Evolutionary conservation across 2,888 invertebrate species (phyloP), one percentile per base, ranked within the genome.

Genomic region (Drosophila sordidula): DNA sequence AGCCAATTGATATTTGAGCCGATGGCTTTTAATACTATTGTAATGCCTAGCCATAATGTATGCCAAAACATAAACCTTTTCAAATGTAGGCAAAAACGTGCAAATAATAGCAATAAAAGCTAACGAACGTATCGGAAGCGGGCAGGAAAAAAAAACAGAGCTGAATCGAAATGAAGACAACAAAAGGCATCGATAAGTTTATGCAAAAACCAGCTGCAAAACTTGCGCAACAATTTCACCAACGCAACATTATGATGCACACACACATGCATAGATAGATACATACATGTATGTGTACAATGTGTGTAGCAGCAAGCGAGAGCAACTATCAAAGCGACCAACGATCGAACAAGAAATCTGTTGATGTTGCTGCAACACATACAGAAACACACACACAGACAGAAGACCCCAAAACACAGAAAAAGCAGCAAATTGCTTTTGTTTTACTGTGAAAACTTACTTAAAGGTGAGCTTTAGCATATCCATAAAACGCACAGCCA

Each of bases 401-500:
- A 56, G 52, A 56, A 66, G 62, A 44, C 9, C 54, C 29, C 6
- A 29, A 29, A 29, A 29, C 29, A 29, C 29, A 29, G 29, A 29
- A 29, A 29, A 29, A 29, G 29, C 29, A 29, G 29, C 29, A 29
- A 62, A 50, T 42, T 57, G 18, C 16, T 51, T 45, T 64, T 56
- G 45, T 29, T 55, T 51, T 47, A 52, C 49, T 26, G 41, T 29
- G 32, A 50, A 59, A 75, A 91, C 91, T 90, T 71, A 90, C 90
- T 84, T 90, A 77, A 89, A 88, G 81, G 89, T 90, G 78, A 90
- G 75, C 59, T 89, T 91, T 4, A 90, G 12, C 71, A 91, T 78
- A 80, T 91, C 90, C 78, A 90, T 71, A 29, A 88, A 78, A 14
- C 90, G 75, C 44, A 84, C 64, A 11, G 89, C 69, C 90, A 90